Percentiles rank a stretch among this genome's conserved stretches.
Evolutionary conservation across 2,797 vertebrate genomes (phyloP).

Genomic region (Mus caroli): DNA sequence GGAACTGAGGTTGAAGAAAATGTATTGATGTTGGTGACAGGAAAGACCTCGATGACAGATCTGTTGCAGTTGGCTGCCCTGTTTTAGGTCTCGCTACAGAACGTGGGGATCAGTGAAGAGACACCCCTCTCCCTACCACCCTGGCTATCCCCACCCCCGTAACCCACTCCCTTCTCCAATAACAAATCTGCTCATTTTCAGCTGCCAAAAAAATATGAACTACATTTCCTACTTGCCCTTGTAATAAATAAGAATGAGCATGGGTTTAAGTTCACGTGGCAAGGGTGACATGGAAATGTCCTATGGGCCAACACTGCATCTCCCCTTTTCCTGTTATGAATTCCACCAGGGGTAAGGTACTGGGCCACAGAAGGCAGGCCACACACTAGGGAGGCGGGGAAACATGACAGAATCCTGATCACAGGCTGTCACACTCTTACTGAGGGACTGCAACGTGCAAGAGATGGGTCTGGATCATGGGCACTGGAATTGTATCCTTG

Average conservation of each 20-base stretch:
- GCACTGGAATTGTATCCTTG: not conserved
- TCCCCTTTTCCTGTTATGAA: not conserved
- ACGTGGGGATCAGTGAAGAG: not conserved
- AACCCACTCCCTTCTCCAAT: not conserved
- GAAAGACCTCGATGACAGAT: not conserved
- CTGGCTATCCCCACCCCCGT: not conserved
- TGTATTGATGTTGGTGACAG: not conserved
- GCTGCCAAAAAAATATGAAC: constrained; percentile 39
- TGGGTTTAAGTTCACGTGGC: constrained; percentile 38
- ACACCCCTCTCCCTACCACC: not conserved
- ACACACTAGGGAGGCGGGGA: not conserved
- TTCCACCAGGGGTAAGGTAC: not conserved
- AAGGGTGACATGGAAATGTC: not conserved
- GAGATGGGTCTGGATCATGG: not conserved
- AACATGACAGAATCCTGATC: not conserved
- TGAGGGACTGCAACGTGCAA: not conserved
- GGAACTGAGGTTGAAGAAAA: constrained; percentile 39
- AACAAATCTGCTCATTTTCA: not conserved
- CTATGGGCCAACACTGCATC: not conserved
- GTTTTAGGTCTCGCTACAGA: not conserved
- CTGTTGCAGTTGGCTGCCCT: not conserved
- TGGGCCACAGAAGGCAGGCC: not conserved
- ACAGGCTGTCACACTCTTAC: not conserved
- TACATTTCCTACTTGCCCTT: constrained; percentile 62
- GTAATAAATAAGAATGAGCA: not conserved